Conservation (phyloP, 2,888 invertebrate genomes). For the Embidobia sp. region DNA sequence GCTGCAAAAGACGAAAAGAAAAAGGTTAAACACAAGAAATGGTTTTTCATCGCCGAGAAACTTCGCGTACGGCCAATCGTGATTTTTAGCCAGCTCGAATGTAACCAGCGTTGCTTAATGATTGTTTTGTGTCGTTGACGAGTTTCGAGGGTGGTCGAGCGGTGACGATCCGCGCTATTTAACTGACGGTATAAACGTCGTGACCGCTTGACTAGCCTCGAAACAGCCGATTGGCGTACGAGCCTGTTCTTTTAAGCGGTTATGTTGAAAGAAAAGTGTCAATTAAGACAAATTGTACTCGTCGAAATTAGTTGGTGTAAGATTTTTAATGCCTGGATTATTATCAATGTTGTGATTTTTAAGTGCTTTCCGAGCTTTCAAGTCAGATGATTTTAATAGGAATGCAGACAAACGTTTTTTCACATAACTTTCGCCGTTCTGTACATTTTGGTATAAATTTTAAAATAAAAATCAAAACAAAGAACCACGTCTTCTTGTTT, state of each 20-base stretch:
- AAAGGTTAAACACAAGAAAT: background rate
- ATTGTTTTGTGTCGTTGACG: background rate
- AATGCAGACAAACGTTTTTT: slow-evolving; percentile 47
- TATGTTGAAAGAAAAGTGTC: slow-evolving; percentile 33
- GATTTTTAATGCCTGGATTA: slow-evolving; percentile 38
- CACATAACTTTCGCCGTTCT: slow-evolving; percentile 56
- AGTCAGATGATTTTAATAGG: slow-evolving; percentile 46
- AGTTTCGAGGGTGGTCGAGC: background rate
- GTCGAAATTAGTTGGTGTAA: slow-evolving; percentile 46
- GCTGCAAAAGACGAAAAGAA: slow-evolving; percentile 67
- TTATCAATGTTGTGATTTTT: slow-evolving; percentile 41
- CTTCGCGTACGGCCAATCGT: background rate
- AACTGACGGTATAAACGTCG: no score
- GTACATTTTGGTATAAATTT: slow-evolving; percentile 63
- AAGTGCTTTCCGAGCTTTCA: slow-evolving; percentile 52
- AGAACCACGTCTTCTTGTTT: background rate
- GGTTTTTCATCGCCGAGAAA: background rate
- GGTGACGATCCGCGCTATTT: no score
- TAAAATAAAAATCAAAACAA: slow-evolving; percentile 63
- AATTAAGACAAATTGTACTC: slow-evolving; percentile 41
- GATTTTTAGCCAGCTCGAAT: background rate
- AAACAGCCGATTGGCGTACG: slow-evolving; percentile 10
- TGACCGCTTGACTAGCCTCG: background rate
- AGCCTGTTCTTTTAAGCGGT: slow-evolving; percentile 4
- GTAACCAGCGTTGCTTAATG: background rate